Percentiles rank a stretch among this genome's conserved stretches.
Conservation (phyloP, 2,888 invertebrate genomes). For the Alcis repandata region DNA sequence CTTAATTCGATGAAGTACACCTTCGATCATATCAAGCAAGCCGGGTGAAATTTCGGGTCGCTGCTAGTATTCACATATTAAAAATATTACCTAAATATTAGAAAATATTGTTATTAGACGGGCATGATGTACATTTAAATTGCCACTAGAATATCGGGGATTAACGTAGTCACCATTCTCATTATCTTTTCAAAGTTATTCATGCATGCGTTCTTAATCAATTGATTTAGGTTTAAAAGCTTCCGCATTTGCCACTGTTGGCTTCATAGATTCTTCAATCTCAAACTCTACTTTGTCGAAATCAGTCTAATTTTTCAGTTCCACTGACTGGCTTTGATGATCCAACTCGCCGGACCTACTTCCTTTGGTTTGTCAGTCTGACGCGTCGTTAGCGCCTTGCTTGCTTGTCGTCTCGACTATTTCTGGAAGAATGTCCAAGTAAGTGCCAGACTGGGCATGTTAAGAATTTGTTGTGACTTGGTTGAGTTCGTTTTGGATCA, state of each 20-base stretch:
- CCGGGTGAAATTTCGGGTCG: too few species aligned
- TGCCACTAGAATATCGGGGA: too few species aligned
- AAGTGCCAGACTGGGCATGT: conserved; percentile 48
- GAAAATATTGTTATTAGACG: too few species aligned
- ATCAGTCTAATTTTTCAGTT: conserved; percentile 21
- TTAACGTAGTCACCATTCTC: too few species aligned
- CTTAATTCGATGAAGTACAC: too few species aligned
- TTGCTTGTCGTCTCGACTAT: conserved; percentile 52
- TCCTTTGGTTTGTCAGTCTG: conserved; percentile 39
- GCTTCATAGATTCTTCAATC: neutral
- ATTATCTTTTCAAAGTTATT: neutral
- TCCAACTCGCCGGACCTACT: conserved; percentile 18
- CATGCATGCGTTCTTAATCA: neutral
- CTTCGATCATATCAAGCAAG: too few species aligned
- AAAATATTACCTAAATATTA: too few species aligned
- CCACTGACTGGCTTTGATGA: conserved; percentile 28
- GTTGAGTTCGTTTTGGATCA: conserved; percentile 16
- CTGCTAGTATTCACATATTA: too few species aligned
- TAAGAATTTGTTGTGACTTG: conserved; percentile 54
- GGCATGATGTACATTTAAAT: too few species aligned
- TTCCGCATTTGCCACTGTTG: neutral
- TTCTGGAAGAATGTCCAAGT: conserved; percentile 48
- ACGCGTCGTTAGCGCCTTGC: conserved; percentile 41
- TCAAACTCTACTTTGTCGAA: conserved; percentile 14
- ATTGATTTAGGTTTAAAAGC: neutral